These are phyloP conservation scores for Diplodus puntazzo DNA, from an alignment of 2,797 vertebrate genomes.

Conservation along the genomic window DNA sequence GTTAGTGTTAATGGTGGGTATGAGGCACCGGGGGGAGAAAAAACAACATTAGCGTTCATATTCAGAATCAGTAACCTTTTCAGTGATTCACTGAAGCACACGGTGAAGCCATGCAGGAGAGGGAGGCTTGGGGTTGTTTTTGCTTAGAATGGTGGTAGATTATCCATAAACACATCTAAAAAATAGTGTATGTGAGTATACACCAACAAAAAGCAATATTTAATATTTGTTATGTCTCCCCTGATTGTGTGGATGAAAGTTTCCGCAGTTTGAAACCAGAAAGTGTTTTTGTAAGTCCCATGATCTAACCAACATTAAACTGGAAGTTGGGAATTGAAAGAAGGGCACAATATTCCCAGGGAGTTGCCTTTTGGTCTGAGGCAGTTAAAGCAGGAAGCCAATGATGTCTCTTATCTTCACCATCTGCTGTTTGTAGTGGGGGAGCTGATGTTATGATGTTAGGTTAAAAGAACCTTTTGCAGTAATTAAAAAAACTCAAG, in stretches of 20 bases:
- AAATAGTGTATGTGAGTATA: neutral
- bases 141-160: neutral
- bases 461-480: constrained; percentile 19
- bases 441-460: constrained; percentile 15
- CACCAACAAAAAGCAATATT: neutral
- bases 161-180: constrained; percentile 4
- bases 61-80: constrained; percentile 32
- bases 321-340: constrained; percentile 1
- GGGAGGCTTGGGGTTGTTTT: constrained; percentile 14
- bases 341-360: constrained; percentile 48
- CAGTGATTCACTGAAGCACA: constrained; percentile 24
- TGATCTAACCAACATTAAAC: constrained; percentile 1
- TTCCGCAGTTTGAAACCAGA: neutral
- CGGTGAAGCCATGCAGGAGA: neutral
- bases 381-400: constrained; percentile 55
- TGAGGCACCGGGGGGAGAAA: neutral
- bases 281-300: constrained; percentile 2
- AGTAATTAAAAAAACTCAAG: constrained; percentile 52
- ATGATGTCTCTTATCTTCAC: constrained; percentile 42
- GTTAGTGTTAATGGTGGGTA: constrained; percentile 33
- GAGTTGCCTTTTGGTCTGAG: constrained; percentile 23
- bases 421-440: constrained; percentile 52
- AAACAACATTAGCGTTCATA: constrained; percentile 28
- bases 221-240: neutral
- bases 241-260: neutral